A percentile compares a stretch with the other conserved stretches of the same genome.
phyloP scores from a whole-genome alignment of 2,888 invertebrate genomes.

The Endomychus coccineus region DNA sequence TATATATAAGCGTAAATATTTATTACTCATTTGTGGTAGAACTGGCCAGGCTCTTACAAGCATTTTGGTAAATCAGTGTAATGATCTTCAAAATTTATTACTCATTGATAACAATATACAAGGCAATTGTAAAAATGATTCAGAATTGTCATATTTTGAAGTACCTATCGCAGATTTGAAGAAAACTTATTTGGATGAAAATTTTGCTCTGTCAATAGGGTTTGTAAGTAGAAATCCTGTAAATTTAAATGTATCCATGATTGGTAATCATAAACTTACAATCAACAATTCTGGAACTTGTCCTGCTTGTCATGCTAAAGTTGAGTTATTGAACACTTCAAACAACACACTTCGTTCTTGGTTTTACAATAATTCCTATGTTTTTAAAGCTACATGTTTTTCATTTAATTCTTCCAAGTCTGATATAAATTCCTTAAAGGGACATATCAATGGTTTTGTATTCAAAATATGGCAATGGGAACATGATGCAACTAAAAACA shows the following conservation, averaged over 20 bases:
- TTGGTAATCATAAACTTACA: conserved; percentile 57
- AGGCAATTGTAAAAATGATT: conserved; percentile 15
- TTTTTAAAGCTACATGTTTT: conserved; percentile 65
- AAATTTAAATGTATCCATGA: conserved; percentile 51
- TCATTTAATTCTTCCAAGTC: conserved; percentile 47
- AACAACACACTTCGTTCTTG: conserved; percentile 44
- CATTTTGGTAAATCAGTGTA: conserved; percentile 52
- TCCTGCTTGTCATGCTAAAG: conserved; percentile 59
- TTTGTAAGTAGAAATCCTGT: conserved; percentile 34
- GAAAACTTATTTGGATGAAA: conserved; percentile 15
- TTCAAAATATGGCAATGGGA: conserved; percentile 80
- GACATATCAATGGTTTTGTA: conserved; percentile 64
- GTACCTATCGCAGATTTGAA: conserved; percentile 6
- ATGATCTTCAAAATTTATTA: conserved; percentile 51
- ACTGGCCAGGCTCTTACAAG: conserved; percentile 60
- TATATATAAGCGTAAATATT: conserved; percentile 43
- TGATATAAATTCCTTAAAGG: conserved; percentile 39
- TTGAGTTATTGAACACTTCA: conserved; percentile 52
- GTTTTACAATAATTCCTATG: conserved; percentile 60
- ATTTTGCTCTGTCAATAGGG: conserved; percentile 20
- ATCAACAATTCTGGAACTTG: conserved; percentile 66
- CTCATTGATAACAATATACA: conserved; percentile 42
- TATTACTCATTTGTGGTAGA: conserved; percentile 64
- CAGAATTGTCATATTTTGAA: conserved; percentile 5
- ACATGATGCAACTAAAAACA: conserved; percentile 28